phyloP scores from a whole-genome alignment of 2,113 vertebrate genomes.

The Anguilla rostrata region DNA sequence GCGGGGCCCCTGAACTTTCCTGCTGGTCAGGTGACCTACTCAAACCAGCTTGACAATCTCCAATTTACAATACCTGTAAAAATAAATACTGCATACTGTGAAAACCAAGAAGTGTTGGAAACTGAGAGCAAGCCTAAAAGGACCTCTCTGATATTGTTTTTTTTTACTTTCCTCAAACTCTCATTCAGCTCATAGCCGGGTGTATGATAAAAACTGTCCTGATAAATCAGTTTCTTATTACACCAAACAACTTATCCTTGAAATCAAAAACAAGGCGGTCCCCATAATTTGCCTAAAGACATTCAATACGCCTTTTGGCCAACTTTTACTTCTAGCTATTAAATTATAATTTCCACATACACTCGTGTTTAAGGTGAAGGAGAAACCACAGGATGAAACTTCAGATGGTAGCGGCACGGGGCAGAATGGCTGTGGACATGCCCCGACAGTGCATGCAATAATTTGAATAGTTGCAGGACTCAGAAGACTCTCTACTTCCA shows the following conservation, averaged over 20 bases:
- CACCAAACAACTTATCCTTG: not conserved
- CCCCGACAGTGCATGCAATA: not conserved
- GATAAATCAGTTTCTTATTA: not conserved
- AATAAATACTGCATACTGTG: not conserved
- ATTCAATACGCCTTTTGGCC: not conserved
- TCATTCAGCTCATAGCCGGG: not conserved
- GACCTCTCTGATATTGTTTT: no score
- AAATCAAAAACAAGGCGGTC: not conserved
- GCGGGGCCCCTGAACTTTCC: not conserved
- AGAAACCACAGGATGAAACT: not conserved
- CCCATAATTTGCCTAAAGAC: not conserved
- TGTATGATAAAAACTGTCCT: not conserved
- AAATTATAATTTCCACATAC: not conserved
- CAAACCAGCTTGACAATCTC: not conserved
- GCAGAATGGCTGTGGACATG: not conserved
- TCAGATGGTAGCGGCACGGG: not conserved
- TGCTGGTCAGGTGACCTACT: conserved; percentile 5
- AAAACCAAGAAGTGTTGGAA: not conserved
- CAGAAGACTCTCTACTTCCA: not conserved
- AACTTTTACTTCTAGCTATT: not conserved
- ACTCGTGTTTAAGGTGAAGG: not conserved
- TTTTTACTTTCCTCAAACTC: no score
- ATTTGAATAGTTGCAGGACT: not conserved
- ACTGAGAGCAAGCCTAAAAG: no score
- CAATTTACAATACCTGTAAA: not conserved